Evolutionary conservation across 2,888 invertebrate species (phyloP), one percentile per base, ranked within the genome.

Genomic region (Spodoptera littoralis): DNA sequence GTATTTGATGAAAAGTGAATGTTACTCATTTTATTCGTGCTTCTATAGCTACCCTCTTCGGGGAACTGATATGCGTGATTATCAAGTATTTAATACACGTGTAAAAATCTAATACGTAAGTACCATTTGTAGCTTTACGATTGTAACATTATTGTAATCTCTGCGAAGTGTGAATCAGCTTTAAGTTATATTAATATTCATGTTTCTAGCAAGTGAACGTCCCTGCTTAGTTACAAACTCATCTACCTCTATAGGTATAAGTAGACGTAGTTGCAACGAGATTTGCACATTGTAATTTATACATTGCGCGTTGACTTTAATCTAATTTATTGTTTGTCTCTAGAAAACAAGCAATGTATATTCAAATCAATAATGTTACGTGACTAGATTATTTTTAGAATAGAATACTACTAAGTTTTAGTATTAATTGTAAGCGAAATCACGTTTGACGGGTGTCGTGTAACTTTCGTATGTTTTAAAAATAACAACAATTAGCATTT

Each of bases 161-260:
- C 30, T 12, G 52, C 9, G 12, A 67, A 11, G 43, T 73, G 62
- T 67, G 60, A 72, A 68, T 58, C 43, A 30, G 6, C 50, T 54
- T 58, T 11, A 48, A 58, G 48, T 24, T 51, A 61, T 59, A 66
- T 63, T 63, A 73, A 75, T 75, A 66, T 62, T 65, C 56, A 65
- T 60, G 24, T 60, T 47, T 53, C 6, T 27, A 56, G 43, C 65
- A 62, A 71, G 73, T 70, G 67, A 79, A 76, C 57, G 73, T 67
- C 60, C 76, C 65, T 55, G 60, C 65, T 56, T 65, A 60, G 67
- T 60, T 65, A 72, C 70, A 69, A 66, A 55, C 55, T 64, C 36
- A 36, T 8, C 47, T 54, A 49, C 30, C 2, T 24, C 24, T 27
- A 18, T 8, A 36, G 6, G 36, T 47, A 53, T 36, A 13, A 59